Conservation (phyloP, 2,113 vertebrate species). For the Mus musculus region DNA sequence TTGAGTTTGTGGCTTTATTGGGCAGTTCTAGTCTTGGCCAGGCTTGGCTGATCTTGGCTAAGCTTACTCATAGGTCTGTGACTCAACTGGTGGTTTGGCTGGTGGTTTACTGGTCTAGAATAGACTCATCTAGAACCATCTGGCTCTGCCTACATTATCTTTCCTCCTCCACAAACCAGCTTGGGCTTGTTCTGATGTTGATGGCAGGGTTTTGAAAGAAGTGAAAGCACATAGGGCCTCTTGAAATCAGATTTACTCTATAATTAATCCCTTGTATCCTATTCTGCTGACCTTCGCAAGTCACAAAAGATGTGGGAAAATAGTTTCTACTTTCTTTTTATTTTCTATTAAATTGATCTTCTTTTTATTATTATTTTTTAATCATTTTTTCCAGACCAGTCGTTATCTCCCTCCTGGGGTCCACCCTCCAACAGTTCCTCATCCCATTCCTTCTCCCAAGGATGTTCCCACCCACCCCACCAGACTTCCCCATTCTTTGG, state of each 20-base stretch:
- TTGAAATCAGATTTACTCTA: not conserved
- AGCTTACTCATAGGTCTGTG: conserved; percentile 35
- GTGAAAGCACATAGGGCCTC: not conserved
- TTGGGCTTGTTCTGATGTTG: not conserved
- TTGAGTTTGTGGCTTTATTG: conserved; percentile 63
- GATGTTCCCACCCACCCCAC: too few species aligned
- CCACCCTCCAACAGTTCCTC: too few species aligned
- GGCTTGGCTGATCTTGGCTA: conserved; percentile 58
- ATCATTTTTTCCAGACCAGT: too few species aligned
- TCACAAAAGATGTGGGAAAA: not conserved
- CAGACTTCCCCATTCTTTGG: too few species aligned
- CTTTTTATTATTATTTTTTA: too few species aligned
- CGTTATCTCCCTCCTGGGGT: too few species aligned
- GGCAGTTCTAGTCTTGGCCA: conserved; percentile 52
- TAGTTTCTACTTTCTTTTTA: not conserved
- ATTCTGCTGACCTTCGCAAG: not conserved
- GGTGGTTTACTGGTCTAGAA: conserved; percentile 36
- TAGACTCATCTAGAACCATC: conserved; percentile 56
- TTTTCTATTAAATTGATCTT: too few species aligned
- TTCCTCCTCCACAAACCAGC: conserved; percentile 19
- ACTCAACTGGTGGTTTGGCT: conserved; percentile 61
- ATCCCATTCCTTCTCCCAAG: too few species aligned
- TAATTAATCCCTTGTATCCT: not conserved
- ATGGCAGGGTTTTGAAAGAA: conserved; percentile 37
- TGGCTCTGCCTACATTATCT: conserved; percentile 27